Evolutionary conservation across 2,888 invertebrate genomes (phyloP).

Genomic region (Gastracanthus pulcherrimus): DNA sequence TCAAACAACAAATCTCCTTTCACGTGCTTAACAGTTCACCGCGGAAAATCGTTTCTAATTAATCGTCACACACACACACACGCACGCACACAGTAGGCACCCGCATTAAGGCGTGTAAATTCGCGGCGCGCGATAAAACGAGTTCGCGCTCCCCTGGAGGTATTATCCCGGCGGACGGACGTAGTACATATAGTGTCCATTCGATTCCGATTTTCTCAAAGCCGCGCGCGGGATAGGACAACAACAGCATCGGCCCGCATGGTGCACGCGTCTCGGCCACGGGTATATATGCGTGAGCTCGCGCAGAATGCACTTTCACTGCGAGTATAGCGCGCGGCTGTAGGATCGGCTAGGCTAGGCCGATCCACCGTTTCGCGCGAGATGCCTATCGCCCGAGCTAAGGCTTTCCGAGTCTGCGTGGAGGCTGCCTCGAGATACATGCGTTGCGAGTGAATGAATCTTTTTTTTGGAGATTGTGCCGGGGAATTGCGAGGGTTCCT

Average conservation of each 20-base stretch:
- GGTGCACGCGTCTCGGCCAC: neutral
- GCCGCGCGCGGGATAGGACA: neutral
- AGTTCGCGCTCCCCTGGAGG: neutral
- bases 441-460: neutral
- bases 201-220: neutral
- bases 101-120: constrained; percentile 4
- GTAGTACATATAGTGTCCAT: too few species aligned
- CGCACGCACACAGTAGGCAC: too few species aligned
- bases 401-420: neutral
- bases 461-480: neutral
- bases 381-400: neutral
- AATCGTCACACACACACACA: neutral
- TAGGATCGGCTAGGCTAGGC: neutral
- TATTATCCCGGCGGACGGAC: neutral
- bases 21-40: neutral
- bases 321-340: neutral
- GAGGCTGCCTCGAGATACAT: neutral
- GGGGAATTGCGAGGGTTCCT: neutral
- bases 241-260: neutral
- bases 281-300: constrained; percentile 39
- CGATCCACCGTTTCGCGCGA: constrained; percentile 26
- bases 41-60: neutral
- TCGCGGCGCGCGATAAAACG: neutral
- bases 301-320: constrained; percentile 56
- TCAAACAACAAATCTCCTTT: too few species aligned